Percentiles rank a stretch among this genome's conserved stretches.
Evolutionary conservation across 2,888 invertebrate genomes (phyloP).

Genomic region (Lagria hirta): DNA sequence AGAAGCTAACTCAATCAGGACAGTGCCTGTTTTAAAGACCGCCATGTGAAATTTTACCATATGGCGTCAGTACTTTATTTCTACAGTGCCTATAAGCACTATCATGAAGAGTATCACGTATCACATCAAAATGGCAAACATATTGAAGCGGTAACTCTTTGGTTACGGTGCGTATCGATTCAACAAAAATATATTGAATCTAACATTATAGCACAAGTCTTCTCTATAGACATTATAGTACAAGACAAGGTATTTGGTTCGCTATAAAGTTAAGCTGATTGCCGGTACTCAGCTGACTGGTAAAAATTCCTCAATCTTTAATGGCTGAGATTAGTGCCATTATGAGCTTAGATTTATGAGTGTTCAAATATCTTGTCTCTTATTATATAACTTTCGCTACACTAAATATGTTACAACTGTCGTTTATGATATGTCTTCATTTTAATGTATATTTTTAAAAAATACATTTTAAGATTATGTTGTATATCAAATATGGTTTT

Average conservation of each 20-base stretch:
- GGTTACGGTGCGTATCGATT: constrained; percentile 36
- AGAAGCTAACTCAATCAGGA: constrained; percentile 36
- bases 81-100: constrained; percentile 20
- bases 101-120: constrained; percentile 34
- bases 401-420: constrained; percentile 23
- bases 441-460: constrained; percentile 50
- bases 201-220: constrained; percentile 27
- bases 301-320: too few relatives aligned
- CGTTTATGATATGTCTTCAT: constrained; percentile 36
- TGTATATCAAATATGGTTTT: constrained; percentile 46
- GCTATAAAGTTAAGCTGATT: constrained; percentile 10
- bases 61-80: constrained; percentile 19
- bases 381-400: not conserved
- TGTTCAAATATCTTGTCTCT: not conserved
- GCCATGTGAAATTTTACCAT: constrained; percentile 44
- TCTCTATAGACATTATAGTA: constrained; percentile 12
- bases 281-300: too few relatives aligned
- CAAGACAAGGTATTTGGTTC: constrained; percentile 12
- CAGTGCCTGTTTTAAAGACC: constrained; percentile 41
- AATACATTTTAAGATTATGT: constrained; percentile 50
- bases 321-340: too few relatives aligned
- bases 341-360: not conserved
- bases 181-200: constrained; percentile 26
- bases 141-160: constrained; percentile 48
- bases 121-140: constrained; percentile 54